Conservation (phyloP, 2,797 vertebrate genomes). For the Pipistrellus nathusii region DNA sequence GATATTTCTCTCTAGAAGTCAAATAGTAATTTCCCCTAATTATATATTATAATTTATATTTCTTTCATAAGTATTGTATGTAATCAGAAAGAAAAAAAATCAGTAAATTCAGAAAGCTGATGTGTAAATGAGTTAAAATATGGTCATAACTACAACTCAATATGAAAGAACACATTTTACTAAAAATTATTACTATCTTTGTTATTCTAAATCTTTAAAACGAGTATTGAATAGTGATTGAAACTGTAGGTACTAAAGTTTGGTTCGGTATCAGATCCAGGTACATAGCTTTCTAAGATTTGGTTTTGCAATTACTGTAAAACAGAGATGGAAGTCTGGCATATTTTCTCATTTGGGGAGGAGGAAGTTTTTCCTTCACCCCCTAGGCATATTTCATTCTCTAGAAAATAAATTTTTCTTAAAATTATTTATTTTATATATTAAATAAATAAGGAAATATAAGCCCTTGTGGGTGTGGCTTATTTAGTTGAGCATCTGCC, state of each 20-base stretch:
- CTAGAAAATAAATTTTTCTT: not conserved
- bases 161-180: not conserved
- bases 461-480: no score
- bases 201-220: not conserved
- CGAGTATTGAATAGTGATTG: not conserved
- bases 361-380: not conserved
- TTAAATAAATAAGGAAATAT: not conserved
- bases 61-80: not conserved
- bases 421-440: not conserved
- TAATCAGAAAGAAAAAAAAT: not conserved
- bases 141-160: not conserved
- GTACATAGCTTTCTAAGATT: not conserved
- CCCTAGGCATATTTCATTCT: conserved; percentile 7
- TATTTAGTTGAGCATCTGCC: no score
- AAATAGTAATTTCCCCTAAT: not conserved
- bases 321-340: not conserved
- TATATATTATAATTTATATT: not conserved
- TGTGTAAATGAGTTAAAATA: not conserved
- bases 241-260: not conserved
- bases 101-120: not conserved
- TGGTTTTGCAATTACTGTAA: not conserved
- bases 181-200: not conserved
- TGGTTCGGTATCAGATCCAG: not conserved
- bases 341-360: not conserved
- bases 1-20: not conserved